These are phyloP conservation scores for Pelodytes ibericus DNA, from an alignment of 2,797 vertebrate species.

Conservation along the genomic window DNA sequence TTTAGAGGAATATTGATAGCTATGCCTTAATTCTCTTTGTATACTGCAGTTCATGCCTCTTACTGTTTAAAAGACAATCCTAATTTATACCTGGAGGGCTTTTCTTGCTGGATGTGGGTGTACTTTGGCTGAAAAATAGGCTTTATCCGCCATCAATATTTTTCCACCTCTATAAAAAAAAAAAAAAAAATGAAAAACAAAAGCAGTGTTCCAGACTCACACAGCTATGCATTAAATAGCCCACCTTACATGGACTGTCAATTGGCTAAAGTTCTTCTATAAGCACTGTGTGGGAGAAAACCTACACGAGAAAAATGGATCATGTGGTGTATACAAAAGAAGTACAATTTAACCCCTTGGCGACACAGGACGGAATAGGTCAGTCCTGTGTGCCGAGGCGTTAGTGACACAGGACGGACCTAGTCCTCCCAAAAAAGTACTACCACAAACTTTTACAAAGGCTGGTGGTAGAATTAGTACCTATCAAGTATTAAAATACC, in stretches of 20 bases:
- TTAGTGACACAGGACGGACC: too few species aligned
- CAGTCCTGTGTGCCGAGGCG: too few species aligned
- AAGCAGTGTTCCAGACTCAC: constrained; percentile 29
- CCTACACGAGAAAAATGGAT: neutral
- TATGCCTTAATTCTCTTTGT: neutral
- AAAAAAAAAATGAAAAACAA: too few species aligned
- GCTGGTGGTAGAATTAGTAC: too few species aligned
- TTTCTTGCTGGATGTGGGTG: constrained; percentile 24
- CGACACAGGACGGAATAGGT: too few species aligned
- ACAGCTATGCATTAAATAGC: constrained; percentile 2
- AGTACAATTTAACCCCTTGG: neutral
- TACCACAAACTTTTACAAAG: too few species aligned
- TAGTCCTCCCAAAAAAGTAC: too few species aligned
- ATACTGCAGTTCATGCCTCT: neutral
- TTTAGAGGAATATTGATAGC: too few species aligned
- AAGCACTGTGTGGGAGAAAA: constrained; percentile 8
- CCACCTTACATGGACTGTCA: neutral
- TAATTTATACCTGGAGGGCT: constrained; percentile 1
- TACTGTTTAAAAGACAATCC: too few species aligned
- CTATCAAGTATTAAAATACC: too few species aligned
- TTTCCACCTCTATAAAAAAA: constrained; percentile 18
- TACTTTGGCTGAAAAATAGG: constrained; percentile 13
- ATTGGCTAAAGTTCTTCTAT: neutral
- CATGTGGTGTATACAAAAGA: neutral
- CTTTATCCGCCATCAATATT: constrained; percentile 32